Evolutionary conservation across 1,140 invertebrate species (phyloP), one percentile per base, ranked within the genome.

Genomic region (Pseudomyrmex flavicornis): DNA sequence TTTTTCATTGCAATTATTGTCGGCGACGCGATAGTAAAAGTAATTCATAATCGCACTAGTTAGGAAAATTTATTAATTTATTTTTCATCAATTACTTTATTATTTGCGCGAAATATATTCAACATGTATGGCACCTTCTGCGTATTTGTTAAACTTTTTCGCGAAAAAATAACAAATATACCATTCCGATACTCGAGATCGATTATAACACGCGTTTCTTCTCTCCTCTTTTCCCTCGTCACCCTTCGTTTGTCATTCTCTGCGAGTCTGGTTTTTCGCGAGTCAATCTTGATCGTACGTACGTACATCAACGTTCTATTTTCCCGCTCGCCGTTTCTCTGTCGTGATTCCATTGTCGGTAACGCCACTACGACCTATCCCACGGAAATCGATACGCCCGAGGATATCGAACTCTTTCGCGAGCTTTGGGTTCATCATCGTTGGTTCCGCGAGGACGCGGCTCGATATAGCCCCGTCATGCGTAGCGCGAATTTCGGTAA

Each of bases 351-450:
- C 72, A 80, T 80, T 77, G 72, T 54, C 56, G 50, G 50, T 52
- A 56, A 56, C 52, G 17, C 70, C 63, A 75, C 75, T 73, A 75
- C 76, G 80, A 88, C 88, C 88, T 84, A 88, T 88, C 88, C 83
- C 80, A 84, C 75, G 84, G 70, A 89, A 88, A 89, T 89, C 87
- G 88, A 89, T 89, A 89, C 20, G 75, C 82, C 61, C 65, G 88
- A 86, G 88, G 87, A 89, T 89, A 89, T 86, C 88, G 88, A 88
- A 88, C 87, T 88, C 88, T 86, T 88, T 76, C 44, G 52, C 86
- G 76, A 84, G 69, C 74, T 68, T 15, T 84, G 84, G 82, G 74
- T 74, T 61, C 85, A 82, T 84, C 35, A 52, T 13, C 62, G 85
- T 50, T 68, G 66, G 69, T 54, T 86, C 59, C 69, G 66, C 13